Evolutionary conservation across 1,140 invertebrate species (phyloP).

Genomic region (Epicauta chinensis): DNA sequence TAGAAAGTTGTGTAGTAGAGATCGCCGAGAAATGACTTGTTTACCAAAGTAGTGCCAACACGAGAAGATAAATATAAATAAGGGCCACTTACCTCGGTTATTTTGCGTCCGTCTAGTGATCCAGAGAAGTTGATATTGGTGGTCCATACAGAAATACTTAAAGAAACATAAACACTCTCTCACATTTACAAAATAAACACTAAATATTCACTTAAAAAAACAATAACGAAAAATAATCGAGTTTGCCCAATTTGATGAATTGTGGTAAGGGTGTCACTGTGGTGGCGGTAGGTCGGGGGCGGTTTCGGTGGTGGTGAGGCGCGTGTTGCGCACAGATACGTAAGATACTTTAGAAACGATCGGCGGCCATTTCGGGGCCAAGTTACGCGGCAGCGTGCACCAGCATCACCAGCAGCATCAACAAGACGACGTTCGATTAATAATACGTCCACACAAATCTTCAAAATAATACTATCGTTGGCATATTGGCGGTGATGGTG

Average conservation of each 20-base stretch:
- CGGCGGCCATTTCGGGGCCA: conserved; percentile 12
- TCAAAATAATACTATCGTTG: no score
- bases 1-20: background rate
- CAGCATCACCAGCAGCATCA: conserved; percentile 1
- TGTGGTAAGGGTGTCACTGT: no score
- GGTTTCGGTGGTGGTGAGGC: conserved; percentile 27
- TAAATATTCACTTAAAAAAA: no score
- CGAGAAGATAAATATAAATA: conserved; percentile 17
- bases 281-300: conserved; percentile 20
- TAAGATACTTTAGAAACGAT: background rate
- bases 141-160: no score
- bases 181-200: no score
- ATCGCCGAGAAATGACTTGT: conserved; percentile 12
- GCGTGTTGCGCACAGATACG: conserved; percentile 17
- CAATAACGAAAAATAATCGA: no score
- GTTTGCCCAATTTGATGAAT: no score
- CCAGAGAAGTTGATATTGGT: conserved; percentile 9
- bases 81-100: conserved; percentile 16
- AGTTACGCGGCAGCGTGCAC: conserved; percentile 3
- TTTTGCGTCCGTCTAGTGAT: conserved; percentile 12
- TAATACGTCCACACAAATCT: conserved; percentile 32
- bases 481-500: no score
- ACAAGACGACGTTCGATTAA: conserved; percentile 13
- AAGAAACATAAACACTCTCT: no score
- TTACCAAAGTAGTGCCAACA: conserved; percentile 13